Evolutionary conservation across 2,888 invertebrate genomes (phyloP).

Genomic region (Trachelus stipa): DNA sequence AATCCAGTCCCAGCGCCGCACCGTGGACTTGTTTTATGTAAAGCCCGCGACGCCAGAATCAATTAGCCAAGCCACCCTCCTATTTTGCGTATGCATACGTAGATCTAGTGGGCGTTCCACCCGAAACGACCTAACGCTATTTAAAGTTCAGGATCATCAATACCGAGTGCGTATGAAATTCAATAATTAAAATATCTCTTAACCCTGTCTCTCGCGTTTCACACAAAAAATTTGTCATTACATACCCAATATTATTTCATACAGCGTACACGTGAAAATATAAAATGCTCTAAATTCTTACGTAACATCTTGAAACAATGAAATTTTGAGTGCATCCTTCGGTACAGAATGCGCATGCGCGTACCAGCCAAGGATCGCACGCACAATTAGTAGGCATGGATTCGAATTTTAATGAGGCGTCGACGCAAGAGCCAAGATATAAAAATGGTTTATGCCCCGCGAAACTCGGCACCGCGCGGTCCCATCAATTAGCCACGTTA

Average conservation of each 20-base stretch:
- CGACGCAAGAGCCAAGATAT: constrained; percentile 46
- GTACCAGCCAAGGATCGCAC: background rate
- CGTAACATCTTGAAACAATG: background rate
- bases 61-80: constrained; percentile 53
- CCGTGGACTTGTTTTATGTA: constrained; percentile 54
- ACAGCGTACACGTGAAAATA: background rate
- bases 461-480: constrained; percentile 51
- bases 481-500: constrained; percentile 53
- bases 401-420: constrained; percentile 56
- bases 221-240: background rate
- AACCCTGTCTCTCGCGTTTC: background rate
- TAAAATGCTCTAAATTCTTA: background rate
- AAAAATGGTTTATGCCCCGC: constrained; percentile 59
- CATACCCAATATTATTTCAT: background rate
- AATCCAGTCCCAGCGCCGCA: constrained; percentile 37
- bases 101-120: constrained; percentile 32
- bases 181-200: background rate
- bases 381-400: constrained; percentile 25
- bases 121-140: constrained; percentile 22
- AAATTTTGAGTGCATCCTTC: background rate
- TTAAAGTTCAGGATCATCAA: constrained; percentile 11
- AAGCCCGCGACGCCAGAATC: constrained; percentile 55
- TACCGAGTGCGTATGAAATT: constrained; percentile 10
- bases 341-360: background rate
- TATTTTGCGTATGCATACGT: constrained; percentile 48